These are phyloP conservation scores for Nannoperca australis DNA, from an alignment of 2,797 vertebrate genomes.

Conservation along the genomic window DNA sequence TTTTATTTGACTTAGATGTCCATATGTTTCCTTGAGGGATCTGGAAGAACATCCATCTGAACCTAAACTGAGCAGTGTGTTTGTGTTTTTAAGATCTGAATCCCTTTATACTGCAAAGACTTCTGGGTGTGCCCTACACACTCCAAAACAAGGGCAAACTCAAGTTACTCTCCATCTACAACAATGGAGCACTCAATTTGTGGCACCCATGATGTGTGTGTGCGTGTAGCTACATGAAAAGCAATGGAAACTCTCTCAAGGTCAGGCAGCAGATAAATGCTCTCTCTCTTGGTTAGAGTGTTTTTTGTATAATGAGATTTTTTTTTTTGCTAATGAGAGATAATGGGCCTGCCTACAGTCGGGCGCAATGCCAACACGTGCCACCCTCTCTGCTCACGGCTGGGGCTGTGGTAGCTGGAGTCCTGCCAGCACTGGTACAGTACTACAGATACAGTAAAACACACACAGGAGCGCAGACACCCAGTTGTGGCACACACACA, in stretches of 20 bases:
- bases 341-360: conserved; percentile 86
- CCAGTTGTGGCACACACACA: conserved; percentile 52
- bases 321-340: conserved; percentile 85
- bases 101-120: conserved; percentile 69
- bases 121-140: conserved; percentile 74
- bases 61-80: conserved; percentile 66
- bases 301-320: conserved; percentile 82
- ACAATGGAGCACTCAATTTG: conserved; percentile 65
- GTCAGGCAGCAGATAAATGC: conserved; percentile 83
- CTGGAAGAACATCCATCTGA: conserved; percentile 70
- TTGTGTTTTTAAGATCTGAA: conserved; percentile 74
- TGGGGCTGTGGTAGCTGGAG: conserved; percentile 81
- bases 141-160: conserved; percentile 81
- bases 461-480: conserved; percentile 34
- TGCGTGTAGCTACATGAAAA: conserved; percentile 66
- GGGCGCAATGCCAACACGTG: conserved; percentile 76
- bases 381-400: conserved; percentile 79
- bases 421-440: conserved; percentile 79
- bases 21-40: conserved; percentile 82
- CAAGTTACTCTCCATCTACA: conserved; percentile 61
- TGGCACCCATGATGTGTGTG: conserved; percentile 60
- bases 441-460: conserved; percentile 76
- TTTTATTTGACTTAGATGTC: conserved; percentile 69
- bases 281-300: conserved; percentile 75
- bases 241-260: conserved; percentile 82